A percentile compares a stretch with the other conserved stretches of the same genome.
Conservation (phyloP, 2,113 vertebrate species). For the Callaeas wilsoni region DNA sequence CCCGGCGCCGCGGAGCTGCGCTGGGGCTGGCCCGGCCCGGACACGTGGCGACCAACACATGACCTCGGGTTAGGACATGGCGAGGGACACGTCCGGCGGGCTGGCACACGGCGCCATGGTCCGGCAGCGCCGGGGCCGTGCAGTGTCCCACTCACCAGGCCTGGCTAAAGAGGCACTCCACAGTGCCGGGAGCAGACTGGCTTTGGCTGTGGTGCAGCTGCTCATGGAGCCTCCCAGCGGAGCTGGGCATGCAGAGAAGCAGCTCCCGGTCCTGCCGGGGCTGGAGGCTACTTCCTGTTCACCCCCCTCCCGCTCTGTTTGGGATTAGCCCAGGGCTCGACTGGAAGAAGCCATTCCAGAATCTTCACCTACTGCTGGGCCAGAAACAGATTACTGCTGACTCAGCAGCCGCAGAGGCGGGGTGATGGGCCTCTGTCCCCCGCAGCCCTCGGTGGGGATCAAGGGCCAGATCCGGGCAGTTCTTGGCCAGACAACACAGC, state of each 20-base stretch:
- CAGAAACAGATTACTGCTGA: not conserved
- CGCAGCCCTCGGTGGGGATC: not conserved
- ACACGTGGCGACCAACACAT: not conserved
- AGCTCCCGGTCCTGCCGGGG: not conserved
- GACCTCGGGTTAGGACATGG: not conserved
- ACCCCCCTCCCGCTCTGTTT: not conserved
- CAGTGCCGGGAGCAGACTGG: rapidly evolving
- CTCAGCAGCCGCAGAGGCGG: rapidly evolving
- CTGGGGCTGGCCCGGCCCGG: not conserved
- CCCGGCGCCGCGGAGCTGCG: rapidly evolving
- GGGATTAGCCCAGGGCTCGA: not conserved
- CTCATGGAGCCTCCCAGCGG: rapidly evolving
- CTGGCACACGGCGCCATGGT: not conserved
- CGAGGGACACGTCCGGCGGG: not conserved
- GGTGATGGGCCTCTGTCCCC: not conserved
- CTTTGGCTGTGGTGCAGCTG: not conserved
- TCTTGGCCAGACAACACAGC: not conserved
- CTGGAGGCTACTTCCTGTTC: not conserved
- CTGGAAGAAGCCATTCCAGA: not conserved
- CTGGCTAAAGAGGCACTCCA: not conserved
- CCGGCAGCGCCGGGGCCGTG: not conserved
- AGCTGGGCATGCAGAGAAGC: not conserved
- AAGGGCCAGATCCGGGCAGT: not conserved
- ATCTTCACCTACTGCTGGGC: not conserved
- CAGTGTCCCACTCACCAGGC: not conserved